Evolutionary conservation across 2,113 vertebrate species (phyloP), one percentile per base, ranked within the genome.

Genomic region (Oenanthe oenanthe): DNA sequence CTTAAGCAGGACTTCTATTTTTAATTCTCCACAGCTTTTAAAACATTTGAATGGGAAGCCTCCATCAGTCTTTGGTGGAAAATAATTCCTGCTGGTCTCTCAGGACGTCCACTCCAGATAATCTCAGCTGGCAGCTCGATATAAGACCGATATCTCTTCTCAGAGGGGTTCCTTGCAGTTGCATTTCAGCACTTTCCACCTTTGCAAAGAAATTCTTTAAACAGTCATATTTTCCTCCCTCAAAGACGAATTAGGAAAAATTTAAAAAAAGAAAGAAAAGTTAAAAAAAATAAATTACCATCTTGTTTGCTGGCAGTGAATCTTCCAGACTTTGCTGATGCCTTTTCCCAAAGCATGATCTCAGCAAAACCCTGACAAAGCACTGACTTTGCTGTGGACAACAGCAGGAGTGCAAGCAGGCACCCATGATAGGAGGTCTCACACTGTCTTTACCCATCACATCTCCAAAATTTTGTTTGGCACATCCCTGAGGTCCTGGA

Each of bases 11-110:
- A 57, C 76, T 97, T 95, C 97, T 96, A 95, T 96, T 97, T 97
- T 97, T 97, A 98, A 98, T 98, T 97, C 94, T 97, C 95, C 95
- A 77, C 97, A 98, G 97, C 97, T 97, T 98, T 98, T 97, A 95
- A 97, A 98, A 97, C 96, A 97, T 95, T 96, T 89, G 68, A 93
- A 92, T 88, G 91, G 90, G 95, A 96, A 96, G 82, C 85, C 88
- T 97, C 97, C 96, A 89, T 87, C 93, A 77, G 92, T 86, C 92
- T 97, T 97, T 48, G 86, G 97, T 97, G 43, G 86, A 83, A 95
- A 96, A 95, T 84, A 93, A 96, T 95, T 93, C 82, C 89, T 95
- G 54, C 68, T 65, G 71, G 91, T 96, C 96, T 97, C 98, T 95
- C 80, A 90, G 94, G 97, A 96, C 60, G 0, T 87, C 93, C 95